A percentile compares a stretch with the other conserved stretches of the same genome.
Conservation (phyloP, 92 coral and sea anemone genomes). For the Pocillopora meandrina region DNA sequence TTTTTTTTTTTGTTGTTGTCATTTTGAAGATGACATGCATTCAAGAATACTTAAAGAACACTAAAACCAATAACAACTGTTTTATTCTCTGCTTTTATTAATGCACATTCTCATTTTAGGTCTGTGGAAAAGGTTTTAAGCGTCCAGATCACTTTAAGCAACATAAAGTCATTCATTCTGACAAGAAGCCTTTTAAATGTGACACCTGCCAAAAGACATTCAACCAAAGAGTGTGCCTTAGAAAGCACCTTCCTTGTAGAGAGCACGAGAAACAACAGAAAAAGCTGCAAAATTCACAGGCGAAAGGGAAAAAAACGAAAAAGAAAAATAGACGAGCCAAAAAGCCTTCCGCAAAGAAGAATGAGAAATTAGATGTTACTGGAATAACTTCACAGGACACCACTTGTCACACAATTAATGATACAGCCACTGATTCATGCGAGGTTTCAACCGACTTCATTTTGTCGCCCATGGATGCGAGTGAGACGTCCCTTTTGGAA, state of each 20-base stretch:
- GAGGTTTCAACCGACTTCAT: constrained; percentile 22
- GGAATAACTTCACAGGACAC: not conserved
- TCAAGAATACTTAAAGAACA: not conserved
- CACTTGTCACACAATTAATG: not conserved
- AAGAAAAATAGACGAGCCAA: constrained; percentile 11
- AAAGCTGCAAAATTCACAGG: constrained; percentile 35
- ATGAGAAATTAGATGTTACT: not conserved
- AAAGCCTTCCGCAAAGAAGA: not conserved
- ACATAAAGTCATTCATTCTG: constrained; percentile 71
- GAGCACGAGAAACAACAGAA: constrained; percentile 72
- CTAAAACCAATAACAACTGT: not conserved
- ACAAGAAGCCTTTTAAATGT: constrained; percentile 73
- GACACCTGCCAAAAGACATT: constrained; percentile 74
- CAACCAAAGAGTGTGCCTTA: constrained; percentile 73
- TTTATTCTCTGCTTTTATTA: not conserved
- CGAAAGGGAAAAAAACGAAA: constrained; percentile 18
- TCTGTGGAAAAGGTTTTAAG: constrained; percentile 80
- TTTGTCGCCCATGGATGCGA: constrained; percentile 10
- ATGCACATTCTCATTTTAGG: constrained; percentile 30
- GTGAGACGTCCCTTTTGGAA: not conserved
- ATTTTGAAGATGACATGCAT: not conserved
- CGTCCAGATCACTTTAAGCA: constrained; percentile 71
- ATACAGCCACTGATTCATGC: not conserved
- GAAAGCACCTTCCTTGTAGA: constrained; percentile 79
- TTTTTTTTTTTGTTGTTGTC: not conserved